Evolutionary conservation across 2,113 vertebrate species (phyloP).

Genomic region (Cephalophus harveyi): DNA sequence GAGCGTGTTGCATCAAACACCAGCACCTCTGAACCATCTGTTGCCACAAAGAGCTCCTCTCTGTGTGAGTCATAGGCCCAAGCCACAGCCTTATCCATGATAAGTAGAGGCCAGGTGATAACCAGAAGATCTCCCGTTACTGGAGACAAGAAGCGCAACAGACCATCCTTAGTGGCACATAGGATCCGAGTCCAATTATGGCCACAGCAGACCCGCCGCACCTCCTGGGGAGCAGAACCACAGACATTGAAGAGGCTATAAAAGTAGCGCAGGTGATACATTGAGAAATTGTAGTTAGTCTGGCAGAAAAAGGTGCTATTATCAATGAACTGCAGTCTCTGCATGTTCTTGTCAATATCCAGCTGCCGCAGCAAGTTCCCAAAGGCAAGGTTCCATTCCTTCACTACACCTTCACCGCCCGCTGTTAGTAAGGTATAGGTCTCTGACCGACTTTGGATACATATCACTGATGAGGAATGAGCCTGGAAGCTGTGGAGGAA

Average conservation of each 20-base stretch:
- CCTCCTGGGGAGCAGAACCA: constrained; percentile 43
- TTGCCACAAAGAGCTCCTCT: constrained; percentile 70
- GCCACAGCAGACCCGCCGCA: constrained; percentile 53
- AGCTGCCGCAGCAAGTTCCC: constrained; percentile 60
- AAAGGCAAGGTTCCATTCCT: constrained; percentile 70
- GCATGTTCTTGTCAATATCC: constrained; percentile 16
- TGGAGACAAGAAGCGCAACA: constrained; percentile 68
- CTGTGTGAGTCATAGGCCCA: constrained; percentile 68
- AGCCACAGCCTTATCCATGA: constrained; percentile 57
- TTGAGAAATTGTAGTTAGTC: constrained; percentile 35
- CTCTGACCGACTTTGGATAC: constrained; percentile 42
- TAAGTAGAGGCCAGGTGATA: constrained; percentile 75
- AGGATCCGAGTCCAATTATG: constrained; percentile 56
- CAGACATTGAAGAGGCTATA: constrained; percentile 70
- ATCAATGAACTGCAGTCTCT: constrained; percentile 51
- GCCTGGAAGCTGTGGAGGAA: constrained; percentile 71
- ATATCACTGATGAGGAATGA: constrained; percentile 55
- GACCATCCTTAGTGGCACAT: constrained; percentile 66
- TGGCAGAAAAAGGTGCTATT: constrained; percentile 63
- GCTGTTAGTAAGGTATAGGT: constrained; percentile 67
- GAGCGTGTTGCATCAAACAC: constrained; percentile 66
- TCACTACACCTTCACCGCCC: constrained; percentile 62
- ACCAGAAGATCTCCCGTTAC: constrained; percentile 72
- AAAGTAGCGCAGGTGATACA: constrained; percentile 58
- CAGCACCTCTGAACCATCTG: constrained; percentile 58